Conservation (phyloP, 2,888 invertebrate genomes). For the Smittia sp. region DNA sequence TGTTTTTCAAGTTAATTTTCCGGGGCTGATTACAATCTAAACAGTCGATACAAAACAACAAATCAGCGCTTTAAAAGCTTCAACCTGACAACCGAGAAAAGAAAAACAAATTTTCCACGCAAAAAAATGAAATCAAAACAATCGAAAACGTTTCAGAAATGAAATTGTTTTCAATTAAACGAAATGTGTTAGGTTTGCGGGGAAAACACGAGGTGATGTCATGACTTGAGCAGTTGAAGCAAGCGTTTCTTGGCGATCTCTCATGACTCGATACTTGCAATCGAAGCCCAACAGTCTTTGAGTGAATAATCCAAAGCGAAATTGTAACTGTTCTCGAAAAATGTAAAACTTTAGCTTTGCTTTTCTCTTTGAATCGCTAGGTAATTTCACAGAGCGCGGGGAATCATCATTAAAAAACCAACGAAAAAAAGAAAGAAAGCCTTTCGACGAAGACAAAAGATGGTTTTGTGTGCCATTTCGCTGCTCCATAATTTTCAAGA, state of each 20-base stretch:
- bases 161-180: too few species aligned
- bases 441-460: slow-evolving; percentile 4
- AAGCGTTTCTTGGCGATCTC: too few species aligned
- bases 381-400: slow-evolving; percentile 13
- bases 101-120: slow-evolving; percentile 26
- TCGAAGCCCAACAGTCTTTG: too few species aligned
- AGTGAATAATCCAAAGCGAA: neutral
- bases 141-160: neutral
- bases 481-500: slow-evolving; percentile 12
- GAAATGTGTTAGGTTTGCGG: too few species aligned
- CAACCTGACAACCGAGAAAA: neutral
- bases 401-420: slow-evolving; percentile 16
- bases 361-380: slow-evolving; percentile 10
- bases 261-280: too few species aligned
- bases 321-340: slow-evolving; percentile 28
- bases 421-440: neutral
- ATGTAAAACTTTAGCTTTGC: neutral
- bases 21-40: neutral
- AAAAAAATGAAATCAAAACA: neutral
- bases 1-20: neutral
- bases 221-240: too few species aligned
- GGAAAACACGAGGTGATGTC: too few species aligned
- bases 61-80: neutral
- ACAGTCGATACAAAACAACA: neutral
- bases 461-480: slow-evolving; percentile 19